phyloP scores from a whole-genome alignment of 2,113 vertebrate species.

The Aspidoscelis tigris region DNA sequence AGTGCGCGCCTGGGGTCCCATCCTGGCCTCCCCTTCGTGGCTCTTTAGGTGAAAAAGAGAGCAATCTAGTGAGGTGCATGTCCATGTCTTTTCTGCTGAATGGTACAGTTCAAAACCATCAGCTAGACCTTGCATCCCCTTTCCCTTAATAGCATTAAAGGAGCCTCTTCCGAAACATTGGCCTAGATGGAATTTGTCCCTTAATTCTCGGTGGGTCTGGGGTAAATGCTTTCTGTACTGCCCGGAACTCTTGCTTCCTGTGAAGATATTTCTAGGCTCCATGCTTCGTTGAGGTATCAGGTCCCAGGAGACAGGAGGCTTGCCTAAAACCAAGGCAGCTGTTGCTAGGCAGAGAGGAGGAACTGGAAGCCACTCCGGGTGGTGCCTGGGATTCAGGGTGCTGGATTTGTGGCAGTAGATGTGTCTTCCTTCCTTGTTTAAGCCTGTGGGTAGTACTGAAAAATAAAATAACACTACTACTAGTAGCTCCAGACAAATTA shows the following conservation, averaged over 20 bases:
- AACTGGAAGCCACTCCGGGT: too few species aligned
- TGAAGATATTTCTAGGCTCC: background rate
- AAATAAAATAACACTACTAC: too few species aligned
- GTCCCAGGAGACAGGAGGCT: background rate
- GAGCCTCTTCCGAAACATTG: background rate
- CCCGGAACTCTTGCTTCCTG: background rate
- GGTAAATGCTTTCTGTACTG: background rate
- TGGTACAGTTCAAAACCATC: background rate
- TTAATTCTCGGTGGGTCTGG: background rate
- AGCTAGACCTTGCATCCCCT: too few species aligned
- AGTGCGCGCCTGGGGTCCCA: accelerated
- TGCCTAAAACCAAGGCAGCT: background rate
- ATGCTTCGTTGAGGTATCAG: background rate
- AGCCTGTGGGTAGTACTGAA: too few species aligned
- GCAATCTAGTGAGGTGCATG: accelerated
- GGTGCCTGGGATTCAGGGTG: too few species aligned
- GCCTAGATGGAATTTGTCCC: background rate
- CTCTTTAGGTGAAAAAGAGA: background rate
- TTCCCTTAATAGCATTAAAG: too few species aligned
- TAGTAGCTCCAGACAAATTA: too few species aligned
- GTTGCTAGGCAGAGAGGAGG: background rate
- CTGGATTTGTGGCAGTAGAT: too few species aligned
- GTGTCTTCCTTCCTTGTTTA: background rate
- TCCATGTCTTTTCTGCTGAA: background rate
- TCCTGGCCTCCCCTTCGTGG: background rate